A percentile compares a stretch with the other conserved stretches of the same genome.
Conservation (phyloP, 30 jellyfish, hydroid and myxozoan genomes). For the Cassiopea xamachana region DNA sequence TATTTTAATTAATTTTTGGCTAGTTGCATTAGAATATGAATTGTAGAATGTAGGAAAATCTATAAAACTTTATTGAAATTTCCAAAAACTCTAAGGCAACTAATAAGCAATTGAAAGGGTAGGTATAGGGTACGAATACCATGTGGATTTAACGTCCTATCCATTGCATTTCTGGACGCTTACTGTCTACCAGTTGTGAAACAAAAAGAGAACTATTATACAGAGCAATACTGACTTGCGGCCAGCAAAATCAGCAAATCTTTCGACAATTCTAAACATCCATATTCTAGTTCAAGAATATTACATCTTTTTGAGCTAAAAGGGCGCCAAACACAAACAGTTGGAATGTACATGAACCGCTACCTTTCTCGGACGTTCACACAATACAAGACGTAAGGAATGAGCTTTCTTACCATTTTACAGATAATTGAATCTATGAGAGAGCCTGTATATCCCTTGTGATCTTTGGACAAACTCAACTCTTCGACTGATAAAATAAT, state of each 20-base stretch:
- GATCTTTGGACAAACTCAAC: background rate
- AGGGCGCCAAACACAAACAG: constrained; percentile 4
- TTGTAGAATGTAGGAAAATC: too few relatives aligned
- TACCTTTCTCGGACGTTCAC: background rate
- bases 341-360: background rate
- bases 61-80: too few relatives aligned
- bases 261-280: background rate
- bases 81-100: too few relatives aligned
- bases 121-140: too few relatives aligned
- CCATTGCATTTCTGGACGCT: too few relatives aligned
- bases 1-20: too few relatives aligned
- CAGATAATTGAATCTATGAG: background rate
- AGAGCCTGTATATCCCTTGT: background rate
- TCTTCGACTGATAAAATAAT: background rate
- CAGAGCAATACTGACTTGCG: background rate
- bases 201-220: background rate
- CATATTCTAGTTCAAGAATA: background rate
- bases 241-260: background rate
- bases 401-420: background rate
- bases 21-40: too few relatives aligned
- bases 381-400: background rate
- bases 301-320: background rate
- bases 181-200: background rate
- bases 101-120: too few relatives aligned
- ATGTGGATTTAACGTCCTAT: background rate